Percentiles rank a stretch among this genome's conserved stretches.
Evolutionary conservation across 2,113 vertebrate genomes (phyloP).

Genomic region (Cariama cristata): DNA sequence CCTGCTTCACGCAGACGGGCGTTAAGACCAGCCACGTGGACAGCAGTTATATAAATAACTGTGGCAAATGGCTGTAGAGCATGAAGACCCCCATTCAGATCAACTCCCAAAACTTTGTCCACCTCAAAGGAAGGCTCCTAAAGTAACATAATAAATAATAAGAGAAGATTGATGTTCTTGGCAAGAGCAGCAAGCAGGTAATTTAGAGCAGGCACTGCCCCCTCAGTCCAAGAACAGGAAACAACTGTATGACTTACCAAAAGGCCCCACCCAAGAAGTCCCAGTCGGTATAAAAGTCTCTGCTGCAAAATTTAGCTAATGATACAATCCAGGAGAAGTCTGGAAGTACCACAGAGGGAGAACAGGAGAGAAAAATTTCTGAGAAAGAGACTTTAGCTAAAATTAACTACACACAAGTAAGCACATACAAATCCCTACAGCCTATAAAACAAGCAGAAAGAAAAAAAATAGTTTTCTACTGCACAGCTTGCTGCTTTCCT

Average conservation of each 20-base stretch:
- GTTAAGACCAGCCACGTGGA: not conserved
- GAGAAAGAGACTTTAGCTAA: constrained; percentile 14
- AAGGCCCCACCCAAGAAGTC: constrained; percentile 44
- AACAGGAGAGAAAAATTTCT: constrained; percentile 6
- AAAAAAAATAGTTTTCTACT: not conserved
- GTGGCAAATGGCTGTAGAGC: not conserved
- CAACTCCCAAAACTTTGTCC: not conserved
- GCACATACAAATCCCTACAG: not conserved
- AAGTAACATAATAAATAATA: constrained; percentile 3
- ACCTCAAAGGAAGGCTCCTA: constrained; percentile 6
- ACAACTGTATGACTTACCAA: constrained; percentile 30
- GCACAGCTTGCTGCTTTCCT: not conserved
- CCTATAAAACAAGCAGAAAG: not conserved
- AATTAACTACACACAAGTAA: not conserved
- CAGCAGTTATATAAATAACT: not conserved
- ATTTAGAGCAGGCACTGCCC: constrained; percentile 65
- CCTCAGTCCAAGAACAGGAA: constrained; percentile 61
- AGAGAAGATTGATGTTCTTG: constrained; percentile 35
- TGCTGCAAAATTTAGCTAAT: constrained; percentile 76
- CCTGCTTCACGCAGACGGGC: not conserved
- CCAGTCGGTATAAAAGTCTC: constrained; percentile 63
- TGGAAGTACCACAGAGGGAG: not conserved
- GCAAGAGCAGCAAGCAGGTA: constrained; percentile 58
- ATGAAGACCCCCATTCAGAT: constrained; percentile 46
- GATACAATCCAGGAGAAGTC: constrained; percentile 46